Evolutionary conservation across 2,113 vertebrate genomes (phyloP).

Genomic region (Harpagus bidentatus): DNA sequence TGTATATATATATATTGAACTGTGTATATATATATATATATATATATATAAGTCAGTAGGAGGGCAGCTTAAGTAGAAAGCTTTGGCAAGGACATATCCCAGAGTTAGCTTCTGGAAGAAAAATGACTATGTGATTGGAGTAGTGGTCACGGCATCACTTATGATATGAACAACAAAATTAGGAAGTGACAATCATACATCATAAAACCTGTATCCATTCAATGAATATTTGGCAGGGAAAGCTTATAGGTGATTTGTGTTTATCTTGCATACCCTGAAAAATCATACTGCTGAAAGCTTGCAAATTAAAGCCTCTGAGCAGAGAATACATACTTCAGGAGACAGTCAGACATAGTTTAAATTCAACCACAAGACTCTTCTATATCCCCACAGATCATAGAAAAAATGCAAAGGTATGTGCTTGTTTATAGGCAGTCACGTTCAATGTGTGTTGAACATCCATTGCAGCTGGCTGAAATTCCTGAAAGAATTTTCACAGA

Average conservation of each 20-base stretch:
- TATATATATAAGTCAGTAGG: not conserved
- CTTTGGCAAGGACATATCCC: not conserved
- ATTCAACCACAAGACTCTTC: not conserved
- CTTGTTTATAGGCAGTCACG: not conserved
- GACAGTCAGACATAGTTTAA: not conserved
- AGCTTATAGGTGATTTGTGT: too few relatives aligned
- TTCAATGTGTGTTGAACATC: not conserved
- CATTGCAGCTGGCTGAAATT: not conserved
- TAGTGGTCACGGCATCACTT: not conserved
- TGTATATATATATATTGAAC: not conserved
- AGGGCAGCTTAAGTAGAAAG: too few relatives aligned
- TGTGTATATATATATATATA: too few relatives aligned
- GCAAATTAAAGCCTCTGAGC: not conserved
- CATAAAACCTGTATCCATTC: not conserved
- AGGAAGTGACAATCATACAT: not conserved
- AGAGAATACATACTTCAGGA: not conserved
- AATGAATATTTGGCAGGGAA: not conserved
- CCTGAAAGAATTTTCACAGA: too few relatives aligned
- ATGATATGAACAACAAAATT: not conserved
- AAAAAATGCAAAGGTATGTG: not conserved
- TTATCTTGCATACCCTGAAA: not conserved
- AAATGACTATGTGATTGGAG: not conserved
- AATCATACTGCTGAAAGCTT: not conserved
- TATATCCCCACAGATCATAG: not conserved
- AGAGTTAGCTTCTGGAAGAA: not conserved